Base-by-base conservation (phyloP, 1,140 invertebrate genomes). In the Drosophila subobscura region DNA sequence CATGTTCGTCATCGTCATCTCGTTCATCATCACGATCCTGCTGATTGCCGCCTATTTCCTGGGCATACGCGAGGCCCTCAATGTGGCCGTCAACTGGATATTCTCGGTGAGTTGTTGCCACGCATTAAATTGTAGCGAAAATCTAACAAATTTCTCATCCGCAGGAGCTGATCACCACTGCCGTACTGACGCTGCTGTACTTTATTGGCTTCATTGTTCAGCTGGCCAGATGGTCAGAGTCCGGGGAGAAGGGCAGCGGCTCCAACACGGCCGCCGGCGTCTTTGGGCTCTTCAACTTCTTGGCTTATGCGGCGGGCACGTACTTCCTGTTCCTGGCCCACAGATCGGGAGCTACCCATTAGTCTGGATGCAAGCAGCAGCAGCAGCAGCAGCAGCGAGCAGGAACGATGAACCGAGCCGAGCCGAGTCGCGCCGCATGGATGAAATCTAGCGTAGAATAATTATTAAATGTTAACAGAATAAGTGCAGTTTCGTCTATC, bases 71-170 rank as follows among this genome's bases (percentile, higher is more conserved):
- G 96, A 96, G 78, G 94, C 95, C 6, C 92, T 97, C 10, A 95
- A 94, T 78, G 90, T 97, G 16, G 95, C 96, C 23, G 95, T 97
- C 75, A 96, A 97, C 77, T 97, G 96, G 97, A 93, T 97, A 65
- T 91, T 96, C 52, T 94, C 95, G 77, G 96, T 97, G 93, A 95
- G 94, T 94, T 7, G 41, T 53, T 49, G 42, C 42, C 55, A 14
- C 10, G 14, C 22, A 20, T 14, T 1, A 0, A 10, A 12, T 37
- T 37, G 2, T 12, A 37, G 10, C 10, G 0, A 12, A 37, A 1
- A 4, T 1, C 29, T 12, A 3, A 37, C 4, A 10, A 37, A 12
- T 20, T 20, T 1, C 14, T 16, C 0, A 14, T 3, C 2, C 27
- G 14, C 92, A 97, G 96, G 96, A 97, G 92, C 92, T 97, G 45